These are phyloP conservation scores for Cheilosia pagana DNA, from an alignment of 2,888 invertebrate genomes.

Conservation along the genomic window DNA sequence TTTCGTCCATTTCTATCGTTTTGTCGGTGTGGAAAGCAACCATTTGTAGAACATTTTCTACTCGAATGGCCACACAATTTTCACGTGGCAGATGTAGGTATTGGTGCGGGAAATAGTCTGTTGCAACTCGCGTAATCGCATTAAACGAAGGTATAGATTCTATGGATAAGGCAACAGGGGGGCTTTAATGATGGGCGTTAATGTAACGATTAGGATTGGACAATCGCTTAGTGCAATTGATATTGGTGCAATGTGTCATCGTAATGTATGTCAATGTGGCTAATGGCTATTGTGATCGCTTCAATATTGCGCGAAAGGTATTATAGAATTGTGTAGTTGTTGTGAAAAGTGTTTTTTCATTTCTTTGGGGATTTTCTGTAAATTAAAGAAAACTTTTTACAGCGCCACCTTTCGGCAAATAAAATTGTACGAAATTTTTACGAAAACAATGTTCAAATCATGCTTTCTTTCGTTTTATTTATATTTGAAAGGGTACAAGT, in stretches of 20 bases:
- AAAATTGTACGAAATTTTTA: too few species aligned
- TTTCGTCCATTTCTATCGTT: background rate
- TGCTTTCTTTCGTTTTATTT: too few species aligned
- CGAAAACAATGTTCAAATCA: too few species aligned
- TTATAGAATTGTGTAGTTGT: too few species aligned
- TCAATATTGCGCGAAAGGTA: too few species aligned
- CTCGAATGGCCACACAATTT: slow-evolving; percentile 9
- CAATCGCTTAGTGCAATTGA: slow-evolving; percentile 14
- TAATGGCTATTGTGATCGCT: too few species aligned
- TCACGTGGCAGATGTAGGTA: background rate
- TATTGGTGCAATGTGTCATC: background rate
- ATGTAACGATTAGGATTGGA: slow-evolving; percentile 17
- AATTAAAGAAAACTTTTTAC: too few species aligned
- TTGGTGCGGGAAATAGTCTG: background rate
- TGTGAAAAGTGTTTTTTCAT: too few species aligned
- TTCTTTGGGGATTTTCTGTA: too few species aligned
- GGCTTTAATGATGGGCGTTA: slow-evolving; percentile 22
- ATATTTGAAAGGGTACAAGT: too few species aligned
- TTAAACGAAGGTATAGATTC: slow-evolving; percentile 20
- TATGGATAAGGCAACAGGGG: slow-evolving; percentile 28
- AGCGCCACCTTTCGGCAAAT: too few species aligned
- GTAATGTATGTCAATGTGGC: background rate
- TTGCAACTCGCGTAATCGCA: slow-evolving; percentile 19
- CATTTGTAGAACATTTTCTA: slow-evolving; percentile 12
- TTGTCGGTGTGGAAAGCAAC: slow-evolving; percentile 7